These are phyloP conservation scores for Globodera rostochiensis DNA, from an alignment of 1,140 invertebrate genomes.

Conservation along the genomic window DNA sequence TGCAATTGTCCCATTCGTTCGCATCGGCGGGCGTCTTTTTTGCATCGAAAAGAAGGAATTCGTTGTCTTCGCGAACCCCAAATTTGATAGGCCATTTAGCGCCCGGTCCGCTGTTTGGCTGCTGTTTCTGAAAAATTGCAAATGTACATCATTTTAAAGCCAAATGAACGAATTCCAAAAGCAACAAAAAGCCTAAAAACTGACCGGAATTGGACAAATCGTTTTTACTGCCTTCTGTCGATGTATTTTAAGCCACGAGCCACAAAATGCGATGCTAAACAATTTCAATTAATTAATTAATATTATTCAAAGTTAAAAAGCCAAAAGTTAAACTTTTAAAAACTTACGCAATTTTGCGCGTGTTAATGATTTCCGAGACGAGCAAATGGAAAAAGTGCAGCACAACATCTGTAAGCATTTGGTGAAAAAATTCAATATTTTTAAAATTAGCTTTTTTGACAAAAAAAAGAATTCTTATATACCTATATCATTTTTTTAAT, in stretches of 20 bases:
- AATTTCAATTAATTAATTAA: background rate
- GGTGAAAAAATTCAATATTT: too few species aligned
- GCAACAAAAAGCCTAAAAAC: background rate
- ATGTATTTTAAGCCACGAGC: conserved; percentile 76
- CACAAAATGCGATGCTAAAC: conserved; percentile 70
- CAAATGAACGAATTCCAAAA: conserved; percentile 24
- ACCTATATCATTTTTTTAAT: too few species aligned
- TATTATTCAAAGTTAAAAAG: background rate
- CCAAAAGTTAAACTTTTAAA: background rate
- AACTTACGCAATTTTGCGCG: conserved; percentile 66
- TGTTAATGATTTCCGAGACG: conserved; percentile 78
- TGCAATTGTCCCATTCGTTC: conserved; percentile 77
- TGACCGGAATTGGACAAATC: conserved; percentile 27
- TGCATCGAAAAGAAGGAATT: conserved; percentile 75
- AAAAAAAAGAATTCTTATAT: too few species aligned
- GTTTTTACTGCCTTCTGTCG: conserved; percentile 75
- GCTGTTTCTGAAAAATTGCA: conserved; percentile 24
- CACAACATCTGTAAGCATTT: conserved; percentile 70
- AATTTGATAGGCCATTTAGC: conserved; percentile 51
- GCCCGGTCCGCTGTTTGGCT: conserved; percentile 28
- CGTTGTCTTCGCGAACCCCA: conserved; percentile 74
- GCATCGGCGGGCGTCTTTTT: conserved; percentile 68
- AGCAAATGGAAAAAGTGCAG: conserved; percentile 74
- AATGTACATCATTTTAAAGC: conserved; percentile 14
- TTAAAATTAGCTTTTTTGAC: too few species aligned